Conservation (phyloP, 2,888 invertebrate species). For the Drosophila engyochracea region DNA sequence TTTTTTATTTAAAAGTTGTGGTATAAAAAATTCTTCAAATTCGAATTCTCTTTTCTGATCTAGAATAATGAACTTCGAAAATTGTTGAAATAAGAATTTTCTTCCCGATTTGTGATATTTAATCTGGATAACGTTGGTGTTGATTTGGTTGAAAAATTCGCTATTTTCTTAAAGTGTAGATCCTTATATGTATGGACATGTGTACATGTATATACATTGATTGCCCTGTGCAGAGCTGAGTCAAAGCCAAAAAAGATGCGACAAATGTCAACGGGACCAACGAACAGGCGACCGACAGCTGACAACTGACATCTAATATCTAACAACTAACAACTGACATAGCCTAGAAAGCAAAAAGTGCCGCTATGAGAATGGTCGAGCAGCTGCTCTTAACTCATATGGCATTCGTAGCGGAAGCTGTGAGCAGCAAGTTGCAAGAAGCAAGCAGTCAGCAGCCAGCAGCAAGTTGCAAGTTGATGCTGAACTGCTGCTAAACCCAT, state of each 20-base stretch:
- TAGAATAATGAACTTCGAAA: not conserved
- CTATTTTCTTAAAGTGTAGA: not conserved
- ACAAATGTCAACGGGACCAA: constrained; percentile 70
- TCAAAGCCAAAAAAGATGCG: constrained; percentile 58
- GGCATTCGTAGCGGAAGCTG: constrained; percentile 38
- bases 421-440: not conserved
- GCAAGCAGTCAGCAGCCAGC: constrained; percentile 5
- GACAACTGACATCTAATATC: constrained; percentile 35
- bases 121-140: not conserved
- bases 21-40: not conserved
- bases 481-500: constrained; percentile 29
- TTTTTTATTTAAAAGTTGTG: not conserved
- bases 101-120: not conserved
- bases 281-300: constrained; percentile 34
- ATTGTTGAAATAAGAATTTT: not conserved
- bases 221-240: constrained; percentile 32
- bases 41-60: not conserved
- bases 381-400: constrained; percentile 66
- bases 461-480: constrained; percentile 9
- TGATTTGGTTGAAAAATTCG: not conserved
- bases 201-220: constrained; percentile 50
- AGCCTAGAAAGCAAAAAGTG: constrained; percentile 67
- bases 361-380: constrained; percentile 68
- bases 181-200: constrained; percentile 4
- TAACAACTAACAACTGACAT: constrained; percentile 36